These are phyloP conservation scores for Cololabis saira DNA, from an alignment of 2,113 vertebrate species.

Conservation along the genomic window DNA sequence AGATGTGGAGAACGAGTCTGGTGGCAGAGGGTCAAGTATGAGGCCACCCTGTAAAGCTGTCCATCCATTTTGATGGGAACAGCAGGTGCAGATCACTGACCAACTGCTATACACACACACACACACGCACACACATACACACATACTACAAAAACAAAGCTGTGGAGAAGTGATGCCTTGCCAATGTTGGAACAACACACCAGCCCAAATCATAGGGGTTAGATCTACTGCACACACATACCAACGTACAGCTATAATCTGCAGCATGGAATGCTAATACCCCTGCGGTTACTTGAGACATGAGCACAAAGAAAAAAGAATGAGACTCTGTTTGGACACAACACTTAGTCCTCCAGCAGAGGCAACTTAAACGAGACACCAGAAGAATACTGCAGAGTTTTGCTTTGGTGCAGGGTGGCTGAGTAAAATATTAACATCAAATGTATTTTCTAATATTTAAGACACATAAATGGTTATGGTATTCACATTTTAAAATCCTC, in stretches of 20 bases:
- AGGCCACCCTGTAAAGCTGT: conserved; percentile 55
- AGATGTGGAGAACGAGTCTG: conserved; percentile 4
- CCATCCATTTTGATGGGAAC: conserved; percentile 53
- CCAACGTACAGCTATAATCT: conserved; percentile 54
- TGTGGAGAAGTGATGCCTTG: conserved; percentile 31
- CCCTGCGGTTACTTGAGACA: conserved; percentile 58
- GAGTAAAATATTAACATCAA: too few relatives aligned
- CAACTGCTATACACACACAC: conserved; percentile 31
- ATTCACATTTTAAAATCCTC: too few relatives aligned
- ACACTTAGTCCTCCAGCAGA: conserved; percentile 1
- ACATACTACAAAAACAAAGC: conserved; percentile 53
- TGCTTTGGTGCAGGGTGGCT: not conserved
- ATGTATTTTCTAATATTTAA: too few relatives aligned
- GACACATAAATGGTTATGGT: too few relatives aligned
- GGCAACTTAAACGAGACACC: conserved; percentile 6
- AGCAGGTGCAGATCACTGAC: conserved; percentile 68
- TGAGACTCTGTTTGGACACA: conserved; percentile 1
- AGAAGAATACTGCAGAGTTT: not conserved
- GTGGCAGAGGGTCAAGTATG: conserved; percentile 31
- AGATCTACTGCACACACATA: conserved; percentile 57
- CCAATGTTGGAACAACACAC: conserved; percentile 35
- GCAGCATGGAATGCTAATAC: conserved; percentile 56
- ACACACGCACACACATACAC: not conserved
- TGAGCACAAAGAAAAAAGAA: conserved; percentile 17
- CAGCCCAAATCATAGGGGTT: conserved; percentile 1